A percentile compares a stretch with the other conserved stretches of the same genome.
These are phyloP conservation scores for Anarhynchus alexandrinus DNA, from an alignment of 2,113 vertebrate genomes.

Conservation along the genomic window DNA sequence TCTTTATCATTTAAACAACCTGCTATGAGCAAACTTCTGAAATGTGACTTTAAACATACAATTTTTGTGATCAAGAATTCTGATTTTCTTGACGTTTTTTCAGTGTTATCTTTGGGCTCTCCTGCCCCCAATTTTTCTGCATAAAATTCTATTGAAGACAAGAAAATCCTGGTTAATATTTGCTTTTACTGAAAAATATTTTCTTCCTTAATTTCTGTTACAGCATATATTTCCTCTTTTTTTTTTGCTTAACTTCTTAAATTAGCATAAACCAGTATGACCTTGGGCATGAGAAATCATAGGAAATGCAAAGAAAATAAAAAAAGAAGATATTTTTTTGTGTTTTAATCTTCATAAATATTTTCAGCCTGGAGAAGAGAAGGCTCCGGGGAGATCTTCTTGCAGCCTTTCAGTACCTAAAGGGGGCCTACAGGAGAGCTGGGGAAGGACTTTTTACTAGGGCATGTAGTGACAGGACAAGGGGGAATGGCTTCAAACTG, in stretches of 20 bases:
- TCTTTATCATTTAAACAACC: neutral
- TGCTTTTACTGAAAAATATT: neutral
- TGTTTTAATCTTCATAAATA: neutral
- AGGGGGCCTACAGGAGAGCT: no score
- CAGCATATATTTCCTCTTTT: accelerated
- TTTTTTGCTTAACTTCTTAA: neutral
- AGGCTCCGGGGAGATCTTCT: no score
- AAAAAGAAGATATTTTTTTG: neutral
- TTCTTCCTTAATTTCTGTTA: neutral
- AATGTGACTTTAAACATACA: neutral
- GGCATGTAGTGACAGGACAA: no score
- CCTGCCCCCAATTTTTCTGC: neutral
- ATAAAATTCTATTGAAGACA: neutral
- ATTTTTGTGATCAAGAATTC: neutral
- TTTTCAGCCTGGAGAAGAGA: no score
- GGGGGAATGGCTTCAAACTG: no score
- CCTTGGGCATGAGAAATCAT: neutral
- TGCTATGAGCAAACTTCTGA: neutral
- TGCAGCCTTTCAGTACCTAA: no score
- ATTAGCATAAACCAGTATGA: neutral
- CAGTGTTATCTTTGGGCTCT: neutral
- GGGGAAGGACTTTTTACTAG: no score
- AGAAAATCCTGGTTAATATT: neutral
- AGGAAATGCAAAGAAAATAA: neutral
- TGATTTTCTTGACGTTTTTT: neutral